Evolutionary conservation across 2,113 vertebrate species (phyloP).

Genomic region (Motacilla tschutschensis): DNA sequence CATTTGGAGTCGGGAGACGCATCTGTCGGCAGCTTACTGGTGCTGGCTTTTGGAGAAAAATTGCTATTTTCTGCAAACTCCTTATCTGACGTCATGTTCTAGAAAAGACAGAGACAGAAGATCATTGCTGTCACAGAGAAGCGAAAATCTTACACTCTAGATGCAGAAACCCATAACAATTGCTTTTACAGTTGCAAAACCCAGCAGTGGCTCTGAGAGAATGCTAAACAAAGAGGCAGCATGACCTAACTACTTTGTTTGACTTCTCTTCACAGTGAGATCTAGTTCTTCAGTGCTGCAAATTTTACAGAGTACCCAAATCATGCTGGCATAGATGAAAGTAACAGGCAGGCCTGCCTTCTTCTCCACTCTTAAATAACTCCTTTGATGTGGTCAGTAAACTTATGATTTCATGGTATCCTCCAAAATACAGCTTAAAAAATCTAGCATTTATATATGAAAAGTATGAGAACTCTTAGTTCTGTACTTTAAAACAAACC

Average conservation of each 20-base stretch:
- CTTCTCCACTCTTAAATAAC: not conserved
- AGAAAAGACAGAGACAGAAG: conserved; percentile 47
- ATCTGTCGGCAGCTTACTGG: conserved; percentile 77
- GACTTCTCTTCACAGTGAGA: not conserved
- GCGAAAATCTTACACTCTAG: not conserved
- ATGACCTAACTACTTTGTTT: not conserved
- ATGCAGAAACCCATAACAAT: rapidly evolving
- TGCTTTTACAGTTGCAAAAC: not conserved
- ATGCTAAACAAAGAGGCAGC: not conserved
- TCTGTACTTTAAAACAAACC: not conserved
- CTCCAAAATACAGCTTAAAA: not conserved
- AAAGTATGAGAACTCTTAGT: not conserved
- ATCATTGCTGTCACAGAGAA: not conserved
- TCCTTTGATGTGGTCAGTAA: not conserved
- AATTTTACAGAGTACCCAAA: not conserved
- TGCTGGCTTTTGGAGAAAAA: conserved; percentile 72
- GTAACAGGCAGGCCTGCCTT: not conserved
- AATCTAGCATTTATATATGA: not conserved
- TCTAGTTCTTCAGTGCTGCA: not conserved
- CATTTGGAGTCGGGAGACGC: conserved; percentile 90
- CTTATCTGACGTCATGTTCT: conserved; percentile 82
- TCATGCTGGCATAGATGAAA: rapidly evolving
- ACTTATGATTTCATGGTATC: not conserved
- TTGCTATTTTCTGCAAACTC: conserved; percentile 74
- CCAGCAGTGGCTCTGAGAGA: not conserved